Evolutionary conservation across 2,797 vertebrate species (phyloP).

Genomic region (Labeo calbasu): DNA sequence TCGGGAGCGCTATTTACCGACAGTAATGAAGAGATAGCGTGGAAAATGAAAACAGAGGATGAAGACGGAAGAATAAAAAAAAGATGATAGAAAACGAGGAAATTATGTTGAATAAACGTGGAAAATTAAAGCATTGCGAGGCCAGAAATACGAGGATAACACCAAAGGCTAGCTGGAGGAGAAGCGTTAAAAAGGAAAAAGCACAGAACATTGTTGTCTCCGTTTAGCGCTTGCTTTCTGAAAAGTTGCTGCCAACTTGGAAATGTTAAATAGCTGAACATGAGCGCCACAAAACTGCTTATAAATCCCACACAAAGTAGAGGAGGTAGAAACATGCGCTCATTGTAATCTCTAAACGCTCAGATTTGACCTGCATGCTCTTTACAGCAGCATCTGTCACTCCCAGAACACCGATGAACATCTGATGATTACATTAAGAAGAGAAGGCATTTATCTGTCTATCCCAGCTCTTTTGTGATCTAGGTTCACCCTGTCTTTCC

Average conservation of each 20-base stretch:
- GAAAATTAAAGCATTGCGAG: slow-evolving; percentile 27
- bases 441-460: slow-evolving; percentile 9
- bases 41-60: slow-evolving; percentile 61
- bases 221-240: background rate
- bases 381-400: slow-evolving; percentile 23
- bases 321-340: slow-evolving; percentile 6
- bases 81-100: slow-evolving; percentile 24
- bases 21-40: slow-evolving; percentile 75
- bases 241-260: slow-evolving; percentile 36
- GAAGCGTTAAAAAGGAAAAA: slow-evolving; percentile 36
- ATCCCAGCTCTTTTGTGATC: slow-evolving; percentile 24
- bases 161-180: slow-evolving; percentile 13
- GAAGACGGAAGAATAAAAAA: slow-evolving; percentile 40
- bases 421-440: slow-evolving; percentile 43
- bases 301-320: slow-evolving; percentile 10
- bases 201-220: slow-evolving; percentile 13
- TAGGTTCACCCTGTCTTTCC: slow-evolving; percentile 11
- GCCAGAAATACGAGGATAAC: slow-evolving; percentile 1
- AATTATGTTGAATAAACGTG: slow-evolving; percentile 38
- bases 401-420: slow-evolving; percentile 6
- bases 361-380: slow-evolving; percentile 12
- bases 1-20: slow-evolving; percentile 69
- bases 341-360: slow-evolving; percentile 3
- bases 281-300: background rate
- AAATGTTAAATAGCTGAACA: slow-evolving; percentile 32